A percentile compares a stretch with the other conserved stretches of the same genome.
Conservation (phyloP, 2,797 vertebrate species). For the Etheostoma perlongum region DNA sequence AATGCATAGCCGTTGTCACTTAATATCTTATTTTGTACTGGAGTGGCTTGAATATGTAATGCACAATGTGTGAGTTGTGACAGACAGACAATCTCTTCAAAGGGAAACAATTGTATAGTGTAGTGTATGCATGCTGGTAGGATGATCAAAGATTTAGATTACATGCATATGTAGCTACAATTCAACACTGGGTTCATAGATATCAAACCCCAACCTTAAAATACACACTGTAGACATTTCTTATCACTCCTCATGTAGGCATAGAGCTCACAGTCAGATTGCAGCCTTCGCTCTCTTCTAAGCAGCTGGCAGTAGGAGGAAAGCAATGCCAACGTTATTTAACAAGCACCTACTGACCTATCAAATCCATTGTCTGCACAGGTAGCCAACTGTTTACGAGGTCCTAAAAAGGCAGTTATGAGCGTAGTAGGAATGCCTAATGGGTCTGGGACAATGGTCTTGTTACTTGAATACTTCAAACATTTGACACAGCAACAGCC, state of each 20-base stretch:
- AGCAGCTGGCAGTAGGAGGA: slow-evolving; percentile 70
- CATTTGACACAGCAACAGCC: slow-evolving; percentile 43
- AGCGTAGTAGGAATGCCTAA: slow-evolving; percentile 57
- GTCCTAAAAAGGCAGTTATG: slow-evolving; percentile 67
- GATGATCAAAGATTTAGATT: background rate
- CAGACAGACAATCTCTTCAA: background rate
- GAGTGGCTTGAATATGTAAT: slow-evolving; percentile 16
- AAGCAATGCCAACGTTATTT: slow-evolving; percentile 63
- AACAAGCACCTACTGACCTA: slow-evolving; percentile 74
- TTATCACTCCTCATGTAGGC: slow-evolving; percentile 20
- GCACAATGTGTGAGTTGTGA: slow-evolving; percentile 18
- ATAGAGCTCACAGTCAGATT: slow-evolving; percentile 35
- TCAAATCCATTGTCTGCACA: slow-evolving; percentile 65
- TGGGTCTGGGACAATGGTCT: slow-evolving; percentile 48
- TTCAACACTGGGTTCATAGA: slow-evolving; percentile 5
- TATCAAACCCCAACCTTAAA: background rate
- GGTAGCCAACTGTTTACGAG: slow-evolving; percentile 69
- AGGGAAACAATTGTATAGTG: background rate
- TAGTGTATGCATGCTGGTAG: background rate
- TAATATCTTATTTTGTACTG: slow-evolving; percentile 4
- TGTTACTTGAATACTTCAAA: slow-evolving; percentile 56
- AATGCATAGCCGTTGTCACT: slow-evolving; percentile 17
- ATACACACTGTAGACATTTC: background rate
- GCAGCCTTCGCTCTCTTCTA: slow-evolving; percentile 34
- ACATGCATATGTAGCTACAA: background rate